Evolutionary conservation across 2,797 vertebrate genomes (phyloP).

Genomic region (Sebastolobus altivelis): DNA sequence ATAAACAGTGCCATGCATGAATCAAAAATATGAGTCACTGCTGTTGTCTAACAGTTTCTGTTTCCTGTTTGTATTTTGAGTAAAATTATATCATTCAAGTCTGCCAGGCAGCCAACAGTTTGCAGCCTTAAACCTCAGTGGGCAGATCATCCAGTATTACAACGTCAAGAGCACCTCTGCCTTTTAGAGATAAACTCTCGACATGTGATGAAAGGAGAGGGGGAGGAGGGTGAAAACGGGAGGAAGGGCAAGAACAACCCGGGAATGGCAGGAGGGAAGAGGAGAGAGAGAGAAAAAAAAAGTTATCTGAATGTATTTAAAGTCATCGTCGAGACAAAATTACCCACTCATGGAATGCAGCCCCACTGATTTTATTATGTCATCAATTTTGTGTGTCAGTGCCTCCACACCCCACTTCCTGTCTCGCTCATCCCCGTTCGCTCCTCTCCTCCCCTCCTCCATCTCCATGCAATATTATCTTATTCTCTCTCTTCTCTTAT

Average conservation of each 20-base stretch:
- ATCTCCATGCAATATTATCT: constrained; percentile 27
- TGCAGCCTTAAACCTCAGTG: not conserved
- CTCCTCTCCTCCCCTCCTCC: not conserved
- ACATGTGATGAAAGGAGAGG: not conserved
- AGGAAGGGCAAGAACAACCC: not conserved
- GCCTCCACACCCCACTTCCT: constrained; percentile 43
- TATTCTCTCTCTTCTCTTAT: constrained; percentile 55
- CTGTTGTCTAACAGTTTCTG: not conserved
- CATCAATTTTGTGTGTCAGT: constrained; percentile 54
- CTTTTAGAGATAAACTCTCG: not conserved
- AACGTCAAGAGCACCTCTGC: not conserved
- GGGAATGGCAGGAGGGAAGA: not conserved
- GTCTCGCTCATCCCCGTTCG: not conserved
- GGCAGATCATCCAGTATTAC: not conserved
- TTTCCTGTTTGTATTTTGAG: not conserved
- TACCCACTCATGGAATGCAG: constrained; percentile 23
- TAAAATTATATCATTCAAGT: not conserved
- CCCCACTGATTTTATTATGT: constrained; percentile 44
- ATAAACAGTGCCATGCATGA: not conserved
- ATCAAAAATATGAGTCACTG: not conserved
- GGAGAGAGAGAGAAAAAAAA: not conserved
- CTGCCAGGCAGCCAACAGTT: not conserved
- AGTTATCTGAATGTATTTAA: constrained; percentile 15
- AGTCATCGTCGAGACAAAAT: not conserved
- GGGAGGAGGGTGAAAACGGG: not conserved